Evolutionary conservation across 1,140 invertebrate genomes (phyloP), one percentile per base, ranked within the genome.

Genomic region (Limonius californicus): DNA sequence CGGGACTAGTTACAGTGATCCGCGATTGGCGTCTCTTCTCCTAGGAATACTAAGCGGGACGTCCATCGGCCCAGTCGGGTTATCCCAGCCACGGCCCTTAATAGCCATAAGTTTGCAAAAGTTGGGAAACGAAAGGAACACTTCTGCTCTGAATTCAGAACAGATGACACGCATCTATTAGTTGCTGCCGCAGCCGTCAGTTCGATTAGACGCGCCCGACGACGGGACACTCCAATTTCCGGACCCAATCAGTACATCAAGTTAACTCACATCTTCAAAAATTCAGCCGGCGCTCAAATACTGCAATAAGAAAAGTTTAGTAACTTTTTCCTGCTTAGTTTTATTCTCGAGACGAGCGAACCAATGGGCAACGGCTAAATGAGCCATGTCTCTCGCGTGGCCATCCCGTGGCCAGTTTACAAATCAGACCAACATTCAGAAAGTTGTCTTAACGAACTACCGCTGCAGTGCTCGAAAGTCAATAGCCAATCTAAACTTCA

Each of bases 381-480:
- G 50, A 62, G 39, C 42, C 54, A 62, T 54, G 50, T 62, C 47
- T 43, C 19, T 23, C 9, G 53, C 16, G 23, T 45, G 14, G 47
- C 18, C 23, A 54, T 62, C 47, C 53, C 60, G 60, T 62, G 60
- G 60, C 18, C 60, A 19, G 60, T 57, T 55, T 62, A 62, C 60
- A 62, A 62, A 62, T 62, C 53, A 62, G 54, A 30, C 59, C 59
- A 61, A 62, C 60, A 62, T 62, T 62, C 54, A 62, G 53, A 54
- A 62, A 62, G 53, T 62, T 62, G 30, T 23, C 60, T 43, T 62
- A 62, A 62, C 60, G 54, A 62, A 50, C 60, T 62, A 18, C 20
- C 18, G 14, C 45, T 50, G 45, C 45, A 50, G 45, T 50, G 18
- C 54, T 32, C 53, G 54, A 50, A 62, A 21, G 60, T 62, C 60